Conservation (phyloP, 2,888 invertebrate genomes). For the Smittia aterrima region DNA sequence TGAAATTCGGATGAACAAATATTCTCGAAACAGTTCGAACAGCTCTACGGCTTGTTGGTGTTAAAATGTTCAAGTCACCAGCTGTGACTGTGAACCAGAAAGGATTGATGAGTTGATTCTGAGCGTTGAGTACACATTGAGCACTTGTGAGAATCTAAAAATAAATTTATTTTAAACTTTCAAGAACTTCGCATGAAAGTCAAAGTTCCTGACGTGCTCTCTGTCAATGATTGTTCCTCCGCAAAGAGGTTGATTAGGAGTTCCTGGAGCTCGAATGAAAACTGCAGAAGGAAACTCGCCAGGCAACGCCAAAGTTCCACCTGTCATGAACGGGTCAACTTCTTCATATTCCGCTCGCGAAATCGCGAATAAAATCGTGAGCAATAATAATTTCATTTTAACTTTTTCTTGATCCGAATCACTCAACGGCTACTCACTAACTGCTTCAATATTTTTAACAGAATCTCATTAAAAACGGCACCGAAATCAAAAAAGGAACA, state of each 20-base stretch:
- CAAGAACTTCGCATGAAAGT: no score
- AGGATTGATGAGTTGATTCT: constrained; percentile 41
- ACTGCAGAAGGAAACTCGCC: constrained; percentile 36
- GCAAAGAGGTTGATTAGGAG: constrained; percentile 36
- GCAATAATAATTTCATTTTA: constrained; percentile 23
- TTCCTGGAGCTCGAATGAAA: constrained; percentile 33
- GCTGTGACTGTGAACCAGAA: constrained; percentile 39
- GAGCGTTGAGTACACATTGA: constrained; percentile 40
- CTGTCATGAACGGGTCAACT: constrained; percentile 6
- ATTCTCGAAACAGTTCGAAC: not conserved
- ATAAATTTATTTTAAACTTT: no score
- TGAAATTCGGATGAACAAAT: constrained; percentile 30
- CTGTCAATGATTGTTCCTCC: constrained; percentile 42
- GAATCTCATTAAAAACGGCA: not conserved
- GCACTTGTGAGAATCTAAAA: constrained; percentile 42
- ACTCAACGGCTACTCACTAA: not conserved
- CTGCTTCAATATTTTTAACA: not conserved
- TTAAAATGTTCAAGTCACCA: constrained; percentile 36
- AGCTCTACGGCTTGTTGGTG: not conserved
- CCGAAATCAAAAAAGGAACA: not conserved
- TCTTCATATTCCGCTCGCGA: constrained; percentile 5
- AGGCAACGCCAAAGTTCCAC: not conserved
- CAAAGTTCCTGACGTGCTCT: no score
- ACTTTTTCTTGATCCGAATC: not conserved
- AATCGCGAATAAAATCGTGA: not conserved